Conservation (phyloP, 2,797 vertebrate species). For the Lates japonicus region DNA sequence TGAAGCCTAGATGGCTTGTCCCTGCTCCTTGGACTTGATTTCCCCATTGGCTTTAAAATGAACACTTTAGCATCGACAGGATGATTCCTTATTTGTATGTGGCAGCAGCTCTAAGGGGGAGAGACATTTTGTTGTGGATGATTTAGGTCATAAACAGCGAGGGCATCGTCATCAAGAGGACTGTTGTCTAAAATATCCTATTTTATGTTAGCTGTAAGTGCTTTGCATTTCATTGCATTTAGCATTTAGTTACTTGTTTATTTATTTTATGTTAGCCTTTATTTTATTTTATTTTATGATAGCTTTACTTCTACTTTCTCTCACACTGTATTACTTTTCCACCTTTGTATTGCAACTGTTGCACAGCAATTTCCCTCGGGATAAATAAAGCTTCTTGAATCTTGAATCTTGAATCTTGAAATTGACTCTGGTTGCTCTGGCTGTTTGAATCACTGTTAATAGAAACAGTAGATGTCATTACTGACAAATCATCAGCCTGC, state of each 20-base stretch:
- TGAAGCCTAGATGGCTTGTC: slow-evolving; percentile 49
- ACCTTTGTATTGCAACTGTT: too few species aligned
- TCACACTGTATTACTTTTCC: too few species aligned
- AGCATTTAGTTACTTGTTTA: too few species aligned
- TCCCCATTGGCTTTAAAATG: slow-evolving; percentile 61
- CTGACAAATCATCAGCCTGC: slow-evolving; percentile 20
- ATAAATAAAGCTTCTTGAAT: too few species aligned
- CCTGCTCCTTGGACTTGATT: slow-evolving; percentile 57
- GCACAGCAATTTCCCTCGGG: too few species aligned
- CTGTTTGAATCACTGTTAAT: slow-evolving; percentile 26
- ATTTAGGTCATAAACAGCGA: slow-evolving; percentile 57
- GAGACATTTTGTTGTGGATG: slow-evolving; percentile 49
- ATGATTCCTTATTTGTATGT: slow-evolving; percentile 47
- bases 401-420: too few species aligned
- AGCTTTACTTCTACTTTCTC: too few species aligned
- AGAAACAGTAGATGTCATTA: slow-evolving; percentile 43
- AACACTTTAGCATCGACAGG: slow-evolving; percentile 50
- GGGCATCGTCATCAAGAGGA: slow-evolving; percentile 48
- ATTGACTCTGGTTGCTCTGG: slow-evolving; percentile 24
- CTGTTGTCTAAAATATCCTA: slow-evolving; percentile 35
- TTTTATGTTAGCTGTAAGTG: too few species aligned
- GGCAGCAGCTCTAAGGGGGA: slow-evolving; percentile 22
- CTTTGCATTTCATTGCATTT: too few species aligned
- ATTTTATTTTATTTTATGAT: too few species aligned
- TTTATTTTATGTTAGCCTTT: too few species aligned